These are phyloP conservation scores for Eledona agricola DNA, from an alignment of 2,888 invertebrate genomes.

Conservation along the genomic window DNA sequence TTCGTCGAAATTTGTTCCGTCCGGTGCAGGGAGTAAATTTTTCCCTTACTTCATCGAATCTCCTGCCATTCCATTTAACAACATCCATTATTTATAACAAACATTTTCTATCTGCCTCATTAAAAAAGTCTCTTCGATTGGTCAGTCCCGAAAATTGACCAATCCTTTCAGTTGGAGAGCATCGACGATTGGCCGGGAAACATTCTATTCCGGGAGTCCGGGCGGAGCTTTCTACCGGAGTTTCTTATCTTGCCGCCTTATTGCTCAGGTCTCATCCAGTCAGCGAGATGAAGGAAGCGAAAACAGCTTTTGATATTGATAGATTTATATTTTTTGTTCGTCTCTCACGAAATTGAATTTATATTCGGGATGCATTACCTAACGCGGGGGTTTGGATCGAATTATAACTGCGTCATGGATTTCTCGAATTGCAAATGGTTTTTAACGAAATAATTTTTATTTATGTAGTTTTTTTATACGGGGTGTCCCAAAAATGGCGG, in stretches of 20 bases:
- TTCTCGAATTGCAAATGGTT: no score
- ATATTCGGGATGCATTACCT: slow-evolving; percentile 31
- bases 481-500: no score
- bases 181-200: slow-evolving; percentile 55
- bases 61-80: slow-evolving; percentile 53
- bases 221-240: slow-evolving; percentile 55
- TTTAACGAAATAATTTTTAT: no score
- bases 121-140: slow-evolving; percentile 56
- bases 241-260: slow-evolving; percentile 62
- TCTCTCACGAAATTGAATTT: slow-evolving; percentile 34
- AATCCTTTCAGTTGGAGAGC: slow-evolving; percentile 56
- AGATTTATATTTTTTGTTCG: slow-evolving; percentile 50
- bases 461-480: no score
- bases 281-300: slow-evolving; percentile 41
- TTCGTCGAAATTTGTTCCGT: no score
- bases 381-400: no score
- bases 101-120: slow-evolving; percentile 59
- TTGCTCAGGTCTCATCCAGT: slow-evolving; percentile 57
- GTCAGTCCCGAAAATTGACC: slow-evolving; percentile 59
- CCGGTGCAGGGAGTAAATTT: no score
- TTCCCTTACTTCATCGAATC: neutral
- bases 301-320: slow-evolving; percentile 51
- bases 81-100: slow-evolving; percentile 63
- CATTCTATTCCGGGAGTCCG: slow-evolving; percentile 53
- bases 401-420: no score